Conservation (phyloP, 2,797 vertebrate species). For the Notolabrus celidotus region DNA sequence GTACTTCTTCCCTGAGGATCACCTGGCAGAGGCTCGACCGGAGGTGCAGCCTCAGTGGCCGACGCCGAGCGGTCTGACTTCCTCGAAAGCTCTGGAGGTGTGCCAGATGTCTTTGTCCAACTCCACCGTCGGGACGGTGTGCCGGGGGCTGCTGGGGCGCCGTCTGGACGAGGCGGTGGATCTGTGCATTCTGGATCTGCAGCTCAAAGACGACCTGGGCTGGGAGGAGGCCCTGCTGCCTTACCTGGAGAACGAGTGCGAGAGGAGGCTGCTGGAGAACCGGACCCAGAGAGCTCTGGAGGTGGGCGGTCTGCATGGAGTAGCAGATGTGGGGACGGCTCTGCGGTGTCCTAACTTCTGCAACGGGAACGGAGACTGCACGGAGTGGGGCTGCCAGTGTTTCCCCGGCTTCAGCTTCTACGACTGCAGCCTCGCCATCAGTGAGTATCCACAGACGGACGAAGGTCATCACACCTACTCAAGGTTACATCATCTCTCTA, state of each 20-base stretch:
- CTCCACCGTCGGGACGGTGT: constrained; percentile 80
- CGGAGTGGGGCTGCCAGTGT: constrained; percentile 85
- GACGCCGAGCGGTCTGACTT: constrained; percentile 78
- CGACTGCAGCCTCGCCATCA: constrained; percentile 83
- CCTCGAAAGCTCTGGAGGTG: constrained; percentile 77
- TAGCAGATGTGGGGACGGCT: constrained; percentile 59
- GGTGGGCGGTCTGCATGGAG: not conserved
- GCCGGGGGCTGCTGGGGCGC: constrained; percentile 78
- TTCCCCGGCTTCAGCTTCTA: constrained; percentile 82
- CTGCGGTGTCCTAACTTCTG: constrained; percentile 85
- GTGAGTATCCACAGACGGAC: constrained; percentile 72
- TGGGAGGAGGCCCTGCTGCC: constrained; percentile 80
- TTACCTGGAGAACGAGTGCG: constrained; percentile 89
- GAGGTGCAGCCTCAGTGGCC: constrained; percentile 78
- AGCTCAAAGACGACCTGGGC: constrained; percentile 85
- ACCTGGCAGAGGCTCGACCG: constrained; percentile 69
- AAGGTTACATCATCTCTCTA: not conserved
- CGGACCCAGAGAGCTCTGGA: constrained; percentile 57
- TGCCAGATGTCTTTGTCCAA: constrained; percentile 78
- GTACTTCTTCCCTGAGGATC: constrained; percentile 89
- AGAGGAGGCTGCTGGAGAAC: constrained; percentile 83
- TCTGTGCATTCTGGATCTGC: constrained; percentile 85
- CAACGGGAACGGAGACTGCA: constrained; percentile 82
- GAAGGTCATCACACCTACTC: no score
- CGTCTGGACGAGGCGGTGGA: constrained; percentile 80